Percentiles rank a stretch among this genome's conserved stretches.
phyloP scores from a whole-genome alignment of 2,113 vertebrate species.

The Plectropomus leopardus region DNA sequence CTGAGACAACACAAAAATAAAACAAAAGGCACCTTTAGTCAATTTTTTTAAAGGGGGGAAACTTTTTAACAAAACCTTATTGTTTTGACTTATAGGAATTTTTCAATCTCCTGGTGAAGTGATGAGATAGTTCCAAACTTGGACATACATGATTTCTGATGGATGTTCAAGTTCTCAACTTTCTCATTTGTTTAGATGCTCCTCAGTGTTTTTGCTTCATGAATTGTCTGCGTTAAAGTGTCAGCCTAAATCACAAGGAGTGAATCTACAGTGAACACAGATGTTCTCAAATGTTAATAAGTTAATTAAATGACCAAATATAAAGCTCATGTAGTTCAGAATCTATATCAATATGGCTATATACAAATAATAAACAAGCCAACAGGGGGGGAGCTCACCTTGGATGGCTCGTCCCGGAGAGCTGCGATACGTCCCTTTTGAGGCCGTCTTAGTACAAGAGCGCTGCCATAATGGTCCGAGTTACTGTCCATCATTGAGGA shows the following conservation, averaged over 20 bases:
- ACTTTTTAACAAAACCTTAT: not conserved
- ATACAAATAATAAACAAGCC: not conserved
- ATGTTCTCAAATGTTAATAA: not conserved
- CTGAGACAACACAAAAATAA: not conserved
- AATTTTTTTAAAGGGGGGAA: too few relatives aligned
- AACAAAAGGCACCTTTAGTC: not conserved
- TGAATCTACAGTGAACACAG: not conserved
- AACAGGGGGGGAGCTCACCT: constrained; percentile 79
- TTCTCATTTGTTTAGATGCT: too few relatives aligned
- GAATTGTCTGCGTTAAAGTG: not conserved
- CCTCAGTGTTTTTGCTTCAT: too few relatives aligned
- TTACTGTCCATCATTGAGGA: constrained; percentile 90
- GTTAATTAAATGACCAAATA: not conserved
- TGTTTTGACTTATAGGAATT: not conserved
- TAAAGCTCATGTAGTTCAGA: not conserved
- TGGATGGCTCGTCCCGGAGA: constrained; percentile 94
- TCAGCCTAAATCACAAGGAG: not conserved
- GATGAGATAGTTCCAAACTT: not conserved
- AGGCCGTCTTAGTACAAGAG: constrained; percentile 92
- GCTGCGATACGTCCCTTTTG: constrained; percentile 94
- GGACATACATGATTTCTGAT: not conserved
- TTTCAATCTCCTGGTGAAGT: not conserved
- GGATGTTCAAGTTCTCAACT: not conserved
- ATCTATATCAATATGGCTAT: not conserved
- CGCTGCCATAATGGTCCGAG: constrained; percentile 86